A percentile compares a stretch with the other conserved stretches of the same genome.
Evolutionary conservation across 2,113 vertebrate species (phyloP).

Genomic region (Trichechus manatus): DNA sequence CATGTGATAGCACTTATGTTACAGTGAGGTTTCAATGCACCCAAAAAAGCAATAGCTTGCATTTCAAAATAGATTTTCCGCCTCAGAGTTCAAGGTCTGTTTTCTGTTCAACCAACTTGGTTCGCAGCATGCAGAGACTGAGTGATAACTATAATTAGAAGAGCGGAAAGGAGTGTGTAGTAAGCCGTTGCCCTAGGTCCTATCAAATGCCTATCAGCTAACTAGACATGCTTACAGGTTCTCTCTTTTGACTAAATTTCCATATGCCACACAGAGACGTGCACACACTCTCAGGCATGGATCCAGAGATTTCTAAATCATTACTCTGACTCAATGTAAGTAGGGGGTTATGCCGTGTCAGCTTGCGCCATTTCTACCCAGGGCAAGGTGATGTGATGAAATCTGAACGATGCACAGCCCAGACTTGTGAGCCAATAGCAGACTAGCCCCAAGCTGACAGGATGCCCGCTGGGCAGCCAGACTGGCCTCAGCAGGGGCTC

Average conservation of each 20-base stretch:
- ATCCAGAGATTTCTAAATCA: constrained; percentile 80
- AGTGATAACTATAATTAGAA: constrained; percentile 48
- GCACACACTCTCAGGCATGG: constrained; percentile 65
- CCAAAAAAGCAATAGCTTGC: constrained; percentile 58
- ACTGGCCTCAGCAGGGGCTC: constrained; percentile 76
- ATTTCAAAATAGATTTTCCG: constrained; percentile 68
- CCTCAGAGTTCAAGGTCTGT: constrained; percentile 60
- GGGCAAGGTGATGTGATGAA: constrained; percentile 84
- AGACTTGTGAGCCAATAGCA: constrained; percentile 79
- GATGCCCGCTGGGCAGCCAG: constrained; percentile 81
- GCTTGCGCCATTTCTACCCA: constrained; percentile 84
- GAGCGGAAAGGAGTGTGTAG: background rate
- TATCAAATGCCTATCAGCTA: constrained; percentile 46
- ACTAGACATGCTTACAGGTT: constrained; percentile 60
- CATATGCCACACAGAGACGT: constrained; percentile 73
- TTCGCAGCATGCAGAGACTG: constrained; percentile 47
- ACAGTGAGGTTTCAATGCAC: constrained; percentile 39
- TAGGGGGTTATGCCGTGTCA: constrained; percentile 81
- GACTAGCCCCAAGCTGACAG: constrained; percentile 78
- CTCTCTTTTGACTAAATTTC: constrained; percentile 67
- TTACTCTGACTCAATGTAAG: constrained; percentile 77
- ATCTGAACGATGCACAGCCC: constrained; percentile 80
- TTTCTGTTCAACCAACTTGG: constrained; percentile 52
- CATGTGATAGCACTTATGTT: constrained; percentile 56
- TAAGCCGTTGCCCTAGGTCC: constrained; percentile 33